phyloP scores from a whole-genome alignment of 2,888 invertebrate genomes.

The Dysmachus trigonus region DNA sequence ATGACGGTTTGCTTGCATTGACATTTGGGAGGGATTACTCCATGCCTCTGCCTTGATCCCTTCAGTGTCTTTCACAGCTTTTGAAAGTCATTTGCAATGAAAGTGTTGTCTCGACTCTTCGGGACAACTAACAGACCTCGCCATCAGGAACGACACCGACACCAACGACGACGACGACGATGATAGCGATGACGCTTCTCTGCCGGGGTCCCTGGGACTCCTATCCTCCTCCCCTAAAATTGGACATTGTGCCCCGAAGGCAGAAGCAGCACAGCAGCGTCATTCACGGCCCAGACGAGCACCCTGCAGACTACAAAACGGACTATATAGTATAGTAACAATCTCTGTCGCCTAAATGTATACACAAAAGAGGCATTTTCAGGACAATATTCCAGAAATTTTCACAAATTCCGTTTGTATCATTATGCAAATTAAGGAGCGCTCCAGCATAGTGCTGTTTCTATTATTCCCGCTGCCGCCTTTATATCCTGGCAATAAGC shows the following conservation, averaged over 20 bases:
- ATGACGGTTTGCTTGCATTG: neutral
- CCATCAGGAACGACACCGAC: neutral
- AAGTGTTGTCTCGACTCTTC: neutral
- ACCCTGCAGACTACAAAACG: neutral
- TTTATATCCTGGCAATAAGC: neutral
- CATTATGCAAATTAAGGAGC: slow-evolving; percentile 16
- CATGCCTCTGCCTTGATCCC: neutral
- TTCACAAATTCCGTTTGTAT: slow-evolving; percentile 5
- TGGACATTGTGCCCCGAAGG: neutral
- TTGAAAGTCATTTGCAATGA: slow-evolving; percentile 13
- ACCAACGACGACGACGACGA: no score
- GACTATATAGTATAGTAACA: neutral
- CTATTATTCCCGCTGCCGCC: neutral
- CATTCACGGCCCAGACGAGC: neutral
- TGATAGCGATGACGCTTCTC: neutral
- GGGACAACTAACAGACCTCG: neutral
- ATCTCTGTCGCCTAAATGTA: neutral
- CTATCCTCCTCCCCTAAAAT: neutral
- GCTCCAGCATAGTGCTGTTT: neutral
- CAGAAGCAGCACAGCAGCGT: neutral
- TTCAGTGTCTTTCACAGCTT: neutral
- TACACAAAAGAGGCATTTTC: slow-evolving; percentile 23
- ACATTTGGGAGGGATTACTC: neutral
- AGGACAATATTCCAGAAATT: slow-evolving; percentile 25
- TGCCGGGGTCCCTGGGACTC: neutral